Evolutionary conservation across 2,113 vertebrate species (phyloP), one percentile per base, ranked within the genome.

Genomic region (human (Homo sapiens)): DNA sequence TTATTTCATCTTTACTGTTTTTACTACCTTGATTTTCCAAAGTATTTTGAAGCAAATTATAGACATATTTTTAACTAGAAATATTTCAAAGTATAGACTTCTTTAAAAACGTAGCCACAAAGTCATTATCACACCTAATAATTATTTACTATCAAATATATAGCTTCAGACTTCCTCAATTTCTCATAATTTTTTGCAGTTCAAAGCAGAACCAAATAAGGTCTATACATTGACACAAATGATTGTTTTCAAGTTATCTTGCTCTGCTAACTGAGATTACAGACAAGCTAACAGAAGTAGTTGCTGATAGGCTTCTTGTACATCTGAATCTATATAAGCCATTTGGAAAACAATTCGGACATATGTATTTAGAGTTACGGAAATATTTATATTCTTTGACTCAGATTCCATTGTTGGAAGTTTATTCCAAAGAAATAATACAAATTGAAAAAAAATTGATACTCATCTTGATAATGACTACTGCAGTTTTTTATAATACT

Each of bases 11-110:
- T 45, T 23, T 80, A 95, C n/a, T 1, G 8, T 82, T 95, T 3
- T 84, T 93, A 82, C 7, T 83, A 13, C 17, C 23, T 20, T 30
- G 48, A 32, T 75, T 85, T 61, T 27, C 20, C 43, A 79, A 57
- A 70, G 17, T 90, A 48, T 87, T 78, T 91, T 93, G 55, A 96
- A 90, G n/a, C 55, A 92, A 89, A 70, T 76, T 40, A 52, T 86
- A 94, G 40, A 38, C 45, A 50, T 78, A 68, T 80, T 82, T 93
- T 66, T 73, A 57, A 73, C 25, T 73, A 45, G 22, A 45, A 50
- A 68, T 88, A 86, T 80, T 92, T 89, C n/a, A 81, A 50, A 40
- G 35, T 59, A 22, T 0, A 23, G n/a, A 40, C 32, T 50, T 57
- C 20, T 91, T 0, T 12, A 85, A 92, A n/a, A 43, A 10, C 3